A percentile compares a stretch with the other conserved stretches of the same genome.
Evolutionary conservation across 2,888 invertebrate species (phyloP).

Genomic region (Deilephila elpenor): DNA sequence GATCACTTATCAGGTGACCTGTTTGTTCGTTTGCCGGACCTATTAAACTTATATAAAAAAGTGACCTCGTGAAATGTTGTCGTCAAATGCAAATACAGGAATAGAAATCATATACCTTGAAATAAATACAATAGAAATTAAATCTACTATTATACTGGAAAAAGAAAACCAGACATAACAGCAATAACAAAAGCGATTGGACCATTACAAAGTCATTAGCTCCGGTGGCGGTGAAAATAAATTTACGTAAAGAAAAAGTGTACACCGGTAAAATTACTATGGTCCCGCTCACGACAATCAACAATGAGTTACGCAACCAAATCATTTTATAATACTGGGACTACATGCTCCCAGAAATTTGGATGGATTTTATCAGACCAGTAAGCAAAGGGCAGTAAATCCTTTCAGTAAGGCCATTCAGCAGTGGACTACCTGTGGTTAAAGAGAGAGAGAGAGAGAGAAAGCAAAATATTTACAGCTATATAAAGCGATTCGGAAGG

Average conservation of each 20-base stretch:
- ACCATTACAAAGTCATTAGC: constrained; percentile 39
- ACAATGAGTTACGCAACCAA: background rate
- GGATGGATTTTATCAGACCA: background rate
- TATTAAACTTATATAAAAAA: no score
- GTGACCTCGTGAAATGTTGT: no score
- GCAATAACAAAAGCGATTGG: constrained; percentile 32
- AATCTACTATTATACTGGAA: background rate
- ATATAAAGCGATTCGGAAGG: no score
- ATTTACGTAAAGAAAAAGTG: constrained; percentile 28
- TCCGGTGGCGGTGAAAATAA: constrained; percentile 31
- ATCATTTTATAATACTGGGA: constrained; percentile 4
- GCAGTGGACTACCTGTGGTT: no score
- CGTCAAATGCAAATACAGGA: no score
- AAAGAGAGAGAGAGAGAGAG: no score
- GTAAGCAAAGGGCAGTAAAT: no score
- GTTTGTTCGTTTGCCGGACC: no score
- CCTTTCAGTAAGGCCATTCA: no score
- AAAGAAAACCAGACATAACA: constrained; percentile 11
- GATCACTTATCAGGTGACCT: no score
- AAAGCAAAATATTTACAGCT: no score
- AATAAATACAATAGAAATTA: background rate
- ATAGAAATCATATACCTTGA: background rate
- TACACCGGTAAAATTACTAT: constrained; percentile 10
- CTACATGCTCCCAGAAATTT: constrained; percentile 4
- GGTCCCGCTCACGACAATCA: constrained; percentile 10